phyloP scores from a whole-genome alignment of 2,113 vertebrate species.

The Hippocampus guttulatus region DNA sequence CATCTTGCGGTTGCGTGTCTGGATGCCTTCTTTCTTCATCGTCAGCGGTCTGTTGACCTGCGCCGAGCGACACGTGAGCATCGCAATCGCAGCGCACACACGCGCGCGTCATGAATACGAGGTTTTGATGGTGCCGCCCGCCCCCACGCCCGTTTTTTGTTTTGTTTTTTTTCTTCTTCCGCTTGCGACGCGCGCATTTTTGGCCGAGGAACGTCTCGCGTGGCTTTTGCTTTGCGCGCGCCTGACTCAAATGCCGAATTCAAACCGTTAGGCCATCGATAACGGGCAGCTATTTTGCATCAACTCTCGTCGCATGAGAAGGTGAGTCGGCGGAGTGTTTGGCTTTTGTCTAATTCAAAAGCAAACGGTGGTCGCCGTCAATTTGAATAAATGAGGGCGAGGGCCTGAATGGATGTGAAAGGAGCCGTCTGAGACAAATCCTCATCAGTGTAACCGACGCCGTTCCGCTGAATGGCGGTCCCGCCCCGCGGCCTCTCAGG shows the following conservation, averaged over 20 bases:
- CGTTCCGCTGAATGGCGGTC: slow-evolving; percentile 71
- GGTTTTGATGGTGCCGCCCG: slow-evolving; percentile 7
- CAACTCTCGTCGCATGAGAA: slow-evolving; percentile 39
- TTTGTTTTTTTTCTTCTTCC: not conserved
- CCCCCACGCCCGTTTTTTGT: not conserved
- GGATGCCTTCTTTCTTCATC: slow-evolving; percentile 99
- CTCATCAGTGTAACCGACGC: slow-evolving; percentile 76
- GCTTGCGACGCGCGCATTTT: not conserved
- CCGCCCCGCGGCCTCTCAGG: slow-evolving; percentile 70
- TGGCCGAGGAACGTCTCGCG: slow-evolving; percentile 4
- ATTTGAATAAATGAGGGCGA: slow-evolving; percentile 68
- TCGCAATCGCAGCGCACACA: slow-evolving; percentile 30
- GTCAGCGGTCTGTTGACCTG: slow-evolving; percentile 98
- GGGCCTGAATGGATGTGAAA: slow-evolving; percentile 69
- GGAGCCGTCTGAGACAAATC: slow-evolving; percentile 69
- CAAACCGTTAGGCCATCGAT: slow-evolving; percentile 35
- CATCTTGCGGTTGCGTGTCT: slow-evolving; percentile 99
- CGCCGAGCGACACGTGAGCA: slow-evolving; percentile 60
- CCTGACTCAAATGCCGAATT: slow-evolving; percentile 13
- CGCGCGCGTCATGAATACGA: slow-evolving; percentile 29
- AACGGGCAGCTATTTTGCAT: slow-evolving; percentile 64
- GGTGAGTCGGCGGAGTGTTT: slow-evolving; percentile 43
- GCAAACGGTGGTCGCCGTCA: slow-evolving; percentile 58
- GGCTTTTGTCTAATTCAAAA: slow-evolving; percentile 67
- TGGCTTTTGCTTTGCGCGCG: not conserved